Evolutionary conservation across 2,113 vertebrate genomes (phyloP), one percentile per base, ranked within the genome.

Genomic region (Hippotragus niger): DNA sequence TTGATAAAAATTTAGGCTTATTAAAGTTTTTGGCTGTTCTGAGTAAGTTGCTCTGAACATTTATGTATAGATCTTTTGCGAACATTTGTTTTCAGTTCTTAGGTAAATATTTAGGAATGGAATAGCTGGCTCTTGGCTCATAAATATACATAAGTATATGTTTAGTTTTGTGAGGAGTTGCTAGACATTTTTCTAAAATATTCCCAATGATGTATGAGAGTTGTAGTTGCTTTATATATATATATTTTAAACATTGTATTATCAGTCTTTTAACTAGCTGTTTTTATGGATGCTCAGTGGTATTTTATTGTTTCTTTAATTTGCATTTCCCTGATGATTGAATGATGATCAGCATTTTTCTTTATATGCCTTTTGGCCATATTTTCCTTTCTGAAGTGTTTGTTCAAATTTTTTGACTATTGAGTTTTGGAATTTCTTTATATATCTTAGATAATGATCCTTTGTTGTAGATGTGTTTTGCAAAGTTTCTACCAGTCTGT

Each of bases 141-240:
- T 85, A 90, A 74, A 95, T n/a, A 53, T 88, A 53, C 25, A 36
- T 82, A 58, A 40, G 12, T 83, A 25, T 82, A 91, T 67, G 27
- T 95, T 93, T 96, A 90, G n/a, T 96, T 96, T 94, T 80, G 29
- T 94, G 71, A 85, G 57, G 89, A 89, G 80, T 27, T 71, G 40
- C 36, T 93, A 97, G 55, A 33, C 5, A 16, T 88, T 93, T 93
- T 81, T 36, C 6, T 16, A 71, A 27, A 88, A 58, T 57, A 60
- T 85, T 84, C 19, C 14, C 31, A 82, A 27, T 31, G 45, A 6
- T 80, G 40, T 86, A 36, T 90, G 80, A 45, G 50, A 88, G 19
- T 85, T 91, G 11, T 19, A 91, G 40, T 91, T 95, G 40, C 50
- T 91, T 95, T 87, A 82, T 40, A 86, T 94, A 76, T 52, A 21